These are phyloP conservation scores for Neotoma lepida DNA, from an alignment of 2,113 vertebrate species.

Conservation along the genomic window DNA sequence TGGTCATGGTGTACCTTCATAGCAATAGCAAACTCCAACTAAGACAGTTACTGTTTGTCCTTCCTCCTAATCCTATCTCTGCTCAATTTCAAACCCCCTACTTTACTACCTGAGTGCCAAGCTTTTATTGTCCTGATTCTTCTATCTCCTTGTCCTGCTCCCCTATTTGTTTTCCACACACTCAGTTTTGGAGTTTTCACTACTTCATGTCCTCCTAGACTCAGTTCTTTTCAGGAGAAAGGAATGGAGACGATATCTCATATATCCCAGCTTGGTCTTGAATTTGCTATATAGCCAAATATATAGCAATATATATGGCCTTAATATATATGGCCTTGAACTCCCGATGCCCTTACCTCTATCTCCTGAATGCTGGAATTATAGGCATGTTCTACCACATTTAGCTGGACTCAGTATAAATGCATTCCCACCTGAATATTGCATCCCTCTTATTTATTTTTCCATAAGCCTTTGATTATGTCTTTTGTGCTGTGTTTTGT, in stretches of 20 bases:
- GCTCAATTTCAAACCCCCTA: not conserved
- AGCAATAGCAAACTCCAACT: not conserved
- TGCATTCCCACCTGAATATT: not conserved
- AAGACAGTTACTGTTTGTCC: not conserved
- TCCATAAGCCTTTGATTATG: slow-evolving; percentile 3
- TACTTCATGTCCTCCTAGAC: slow-evolving; percentile 1
- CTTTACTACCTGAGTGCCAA: not conserved
- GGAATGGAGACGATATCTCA: not conserved
- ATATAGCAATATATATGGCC: not conserved
- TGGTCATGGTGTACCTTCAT: not conserved
- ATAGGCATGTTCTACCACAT: not conserved
- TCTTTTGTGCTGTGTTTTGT: slow-evolving; percentile 47
- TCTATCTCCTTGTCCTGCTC: not conserved
- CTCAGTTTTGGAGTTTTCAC: not conserved
- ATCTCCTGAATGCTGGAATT: not conserved
- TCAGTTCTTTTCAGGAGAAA: not conserved
- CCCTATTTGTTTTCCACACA: not conserved
- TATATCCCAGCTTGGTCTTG: not conserved
- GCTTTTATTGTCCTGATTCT: not conserved
- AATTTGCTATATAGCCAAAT: not conserved
- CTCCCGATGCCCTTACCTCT: not conserved
- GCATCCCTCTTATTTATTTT: not conserved
- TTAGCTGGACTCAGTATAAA: not conserved
- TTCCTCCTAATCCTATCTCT: not conserved
- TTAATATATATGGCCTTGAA: not conserved